Conservation (phyloP, 2,888 invertebrate species). For the Peribatodes rhomboidaria region DNA sequence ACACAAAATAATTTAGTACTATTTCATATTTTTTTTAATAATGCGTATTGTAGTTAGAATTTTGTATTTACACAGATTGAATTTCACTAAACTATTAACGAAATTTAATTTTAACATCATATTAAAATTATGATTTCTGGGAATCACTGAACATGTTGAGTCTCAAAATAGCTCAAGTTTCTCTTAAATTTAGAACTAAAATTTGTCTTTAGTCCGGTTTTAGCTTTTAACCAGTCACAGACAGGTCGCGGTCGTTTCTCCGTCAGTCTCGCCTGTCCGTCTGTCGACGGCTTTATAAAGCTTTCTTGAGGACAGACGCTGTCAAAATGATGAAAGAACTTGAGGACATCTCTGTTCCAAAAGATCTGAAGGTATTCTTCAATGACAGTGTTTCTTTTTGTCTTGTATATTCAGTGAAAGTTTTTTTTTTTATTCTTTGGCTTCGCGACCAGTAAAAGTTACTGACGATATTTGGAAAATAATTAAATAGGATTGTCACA, state of each 20-base stretch:
- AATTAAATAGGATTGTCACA: too few species aligned
- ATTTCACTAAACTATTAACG: neutral
- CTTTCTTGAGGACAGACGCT: conserved; percentile 42
- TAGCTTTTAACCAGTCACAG: conserved; percentile 17
- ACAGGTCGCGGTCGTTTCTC: conserved; percentile 25
- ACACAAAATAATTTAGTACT: too few species aligned
- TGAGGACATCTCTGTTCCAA: conserved; percentile 31
- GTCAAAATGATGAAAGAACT: conserved; percentile 47
- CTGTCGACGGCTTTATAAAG: conserved; percentile 42
- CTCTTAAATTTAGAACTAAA: neutral
- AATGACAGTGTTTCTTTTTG: conserved; percentile 25
- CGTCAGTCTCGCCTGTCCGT: conserved; percentile 41
- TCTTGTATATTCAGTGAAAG: neutral
- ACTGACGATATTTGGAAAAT: neutral
- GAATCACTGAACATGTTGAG: too few species aligned
- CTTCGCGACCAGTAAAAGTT: neutral
- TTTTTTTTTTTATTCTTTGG: too few species aligned
- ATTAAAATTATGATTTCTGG: too few species aligned
- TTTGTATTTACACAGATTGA: too few species aligned
- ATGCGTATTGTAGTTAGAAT: too few species aligned
- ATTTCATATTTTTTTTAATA: too few species aligned
- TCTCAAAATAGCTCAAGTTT: neutral
- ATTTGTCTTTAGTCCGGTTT: conserved; percentile 10
- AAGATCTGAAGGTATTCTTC: conserved; percentile 32
- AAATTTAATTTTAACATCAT: too few species aligned